Percentiles rank a stretch among this genome's conserved stretches.
Evolutionary conservation across 2,797 vertebrate genomes (phyloP).

Genomic region (Cuculus canorus): DNA sequence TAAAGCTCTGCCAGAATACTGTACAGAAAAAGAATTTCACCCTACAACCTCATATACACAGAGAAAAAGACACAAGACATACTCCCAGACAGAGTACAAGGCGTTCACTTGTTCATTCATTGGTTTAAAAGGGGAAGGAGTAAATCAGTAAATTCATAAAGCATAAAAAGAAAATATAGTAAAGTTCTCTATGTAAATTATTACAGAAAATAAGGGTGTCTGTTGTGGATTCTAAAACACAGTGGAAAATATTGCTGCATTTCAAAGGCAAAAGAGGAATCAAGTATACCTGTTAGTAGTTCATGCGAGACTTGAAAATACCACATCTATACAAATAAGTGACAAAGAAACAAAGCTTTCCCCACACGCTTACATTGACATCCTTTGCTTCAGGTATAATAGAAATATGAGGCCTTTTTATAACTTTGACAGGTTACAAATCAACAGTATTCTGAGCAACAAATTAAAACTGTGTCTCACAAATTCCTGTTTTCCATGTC

Average conservation of each 20-base stretch:
- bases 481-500: background rate
- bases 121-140: background rate
- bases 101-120: background rate
- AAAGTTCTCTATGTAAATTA: background rate
- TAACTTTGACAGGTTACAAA: constrained; percentile 3
- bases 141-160: background rate
- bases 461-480: background rate
- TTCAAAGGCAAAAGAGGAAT: background rate
- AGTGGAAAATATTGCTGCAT: background rate
- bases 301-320: background rate
- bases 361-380: background rate
- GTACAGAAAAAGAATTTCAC: background rate
- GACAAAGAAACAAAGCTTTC: background rate
- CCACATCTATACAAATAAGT: background rate
- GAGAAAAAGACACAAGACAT: background rate
- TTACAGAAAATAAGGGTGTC: background rate
- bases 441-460: background rate
- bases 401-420: background rate
- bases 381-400: background rate
- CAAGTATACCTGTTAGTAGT: background rate
- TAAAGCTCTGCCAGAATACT: background rate
- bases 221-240: background rate
- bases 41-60: background rate
- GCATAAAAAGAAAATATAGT: background rate
- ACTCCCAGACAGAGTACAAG: background rate